phyloP scores from a whole-genome alignment of 2,888 invertebrate genomes.

The Himalopsyche kuldschensis region DNA sequence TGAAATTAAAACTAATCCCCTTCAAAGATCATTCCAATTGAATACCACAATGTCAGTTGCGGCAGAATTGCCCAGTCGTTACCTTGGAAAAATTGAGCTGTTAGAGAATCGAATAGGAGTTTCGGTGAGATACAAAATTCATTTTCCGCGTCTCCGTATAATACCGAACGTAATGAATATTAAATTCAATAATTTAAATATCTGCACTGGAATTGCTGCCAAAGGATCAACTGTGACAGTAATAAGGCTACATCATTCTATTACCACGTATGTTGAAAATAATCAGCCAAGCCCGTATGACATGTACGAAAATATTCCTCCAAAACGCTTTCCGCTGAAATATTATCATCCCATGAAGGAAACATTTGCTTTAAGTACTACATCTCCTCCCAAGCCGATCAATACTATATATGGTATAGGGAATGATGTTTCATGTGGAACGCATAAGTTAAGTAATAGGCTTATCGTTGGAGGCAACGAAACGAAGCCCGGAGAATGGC shows the following conservation, averaged over 20 bases:
- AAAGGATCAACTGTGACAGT: conserved; percentile 44
- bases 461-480: conserved; percentile 42
- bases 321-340: no score
- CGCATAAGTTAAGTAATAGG: conserved; percentile 37
- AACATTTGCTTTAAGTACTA: conserved; percentile 33
- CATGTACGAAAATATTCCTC: not conserved
- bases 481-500: conserved; percentile 47
- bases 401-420: no score
- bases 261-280: conserved; percentile 26
- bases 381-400: no score
- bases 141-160: conserved; percentile 45
- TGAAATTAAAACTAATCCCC: conserved; percentile 19
- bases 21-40: conserved; percentile 15
- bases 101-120: conserved; percentile 9
- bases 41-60: conserved; percentile 23
- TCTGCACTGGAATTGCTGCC: conserved; percentile 46
- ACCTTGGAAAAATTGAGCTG: conserved; percentile 25
- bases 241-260: conserved; percentile 46
- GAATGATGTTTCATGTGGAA: no score
- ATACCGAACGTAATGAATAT: conserved; percentile 47
- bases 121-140: conserved; percentile 45
- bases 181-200: conserved; percentile 44
- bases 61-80: conserved; percentile 3
- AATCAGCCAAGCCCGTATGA: not conserved
- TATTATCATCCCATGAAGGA: no score